A percentile compares a stretch with the other conserved stretches of the same genome.
These are phyloP conservation scores for Agelas oroides DNA, from an alignment of 37 sponge, comb jelly and placozoan species.

Conservation along the genomic window DNA sequence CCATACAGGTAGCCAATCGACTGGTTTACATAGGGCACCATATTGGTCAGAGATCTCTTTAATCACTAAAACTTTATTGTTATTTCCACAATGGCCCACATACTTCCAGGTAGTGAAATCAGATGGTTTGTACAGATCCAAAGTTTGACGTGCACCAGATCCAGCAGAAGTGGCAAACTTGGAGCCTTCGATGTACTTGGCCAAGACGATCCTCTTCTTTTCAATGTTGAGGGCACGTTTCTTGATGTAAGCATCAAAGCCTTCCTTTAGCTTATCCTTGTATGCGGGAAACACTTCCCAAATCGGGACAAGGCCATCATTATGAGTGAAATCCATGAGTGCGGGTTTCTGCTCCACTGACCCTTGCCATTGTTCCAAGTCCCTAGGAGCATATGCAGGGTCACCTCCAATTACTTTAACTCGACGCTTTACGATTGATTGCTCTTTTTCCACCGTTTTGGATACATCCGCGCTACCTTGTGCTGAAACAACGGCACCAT, in stretches of 20 bases:
- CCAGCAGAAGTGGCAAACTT: background rate
- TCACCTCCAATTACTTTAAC: conserved; percentile 4
- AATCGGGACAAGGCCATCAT: background rate
- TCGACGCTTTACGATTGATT: background rate
- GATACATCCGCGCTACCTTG: background rate
- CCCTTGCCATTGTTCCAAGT: background rate
- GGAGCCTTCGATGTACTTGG: background rate
- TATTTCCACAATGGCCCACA: background rate
- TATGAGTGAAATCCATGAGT: conserved; percentile 9
- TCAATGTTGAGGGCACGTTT: background rate
- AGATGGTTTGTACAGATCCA: background rate
- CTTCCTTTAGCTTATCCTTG: conserved; percentile 10
- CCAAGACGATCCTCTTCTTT: background rate
- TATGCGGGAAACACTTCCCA: background rate
- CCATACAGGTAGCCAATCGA: background rate
- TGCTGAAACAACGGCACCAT: background rate
- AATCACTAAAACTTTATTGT: background rate
- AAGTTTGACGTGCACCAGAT: background rate
- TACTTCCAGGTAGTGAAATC: background rate
- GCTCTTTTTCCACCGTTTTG: background rate
- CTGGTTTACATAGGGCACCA: background rate
- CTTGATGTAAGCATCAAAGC: background rate
- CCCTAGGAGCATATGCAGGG: background rate
- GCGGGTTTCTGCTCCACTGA: conserved; percentile 6
- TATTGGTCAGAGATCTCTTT: background rate